Evolutionary conservation across 2,113 vertebrate species (phyloP).

Genomic region (Mus spicilegus): DNA sequence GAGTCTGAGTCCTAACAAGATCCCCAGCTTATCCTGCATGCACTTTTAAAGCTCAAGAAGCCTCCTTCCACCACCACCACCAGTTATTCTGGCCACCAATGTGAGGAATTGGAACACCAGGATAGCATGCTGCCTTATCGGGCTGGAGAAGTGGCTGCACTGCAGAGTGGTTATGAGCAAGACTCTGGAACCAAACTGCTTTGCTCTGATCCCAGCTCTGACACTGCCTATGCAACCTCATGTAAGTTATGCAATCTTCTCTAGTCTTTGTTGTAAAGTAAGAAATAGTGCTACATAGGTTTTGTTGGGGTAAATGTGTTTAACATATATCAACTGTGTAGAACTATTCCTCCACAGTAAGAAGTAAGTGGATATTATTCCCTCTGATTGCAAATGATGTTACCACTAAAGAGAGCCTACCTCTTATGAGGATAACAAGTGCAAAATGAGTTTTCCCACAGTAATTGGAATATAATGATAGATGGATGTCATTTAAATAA

Average conservation of each 20-base stretch:
- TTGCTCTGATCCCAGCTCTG: constrained; percentile 34
- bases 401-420: not conserved
- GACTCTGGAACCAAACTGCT: constrained; percentile 11
- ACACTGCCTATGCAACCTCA: not conserved
- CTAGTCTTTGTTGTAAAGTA: constrained; percentile 7
- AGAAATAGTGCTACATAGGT: not conserved
- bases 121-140: not conserved
- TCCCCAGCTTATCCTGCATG: not conserved
- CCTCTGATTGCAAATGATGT: not conserved
- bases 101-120: constrained; percentile 13
- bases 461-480: not conserved
- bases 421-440: not conserved
- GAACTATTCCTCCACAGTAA: constrained; percentile 11
- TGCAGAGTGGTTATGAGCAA: not conserved
- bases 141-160: constrained; percentile 2
- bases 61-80: not conserved
- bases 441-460: constrained; percentile 43
- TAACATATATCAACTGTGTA: constrained; percentile 41
- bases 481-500: constrained; percentile 41
- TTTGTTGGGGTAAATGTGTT: constrained; percentile 44
- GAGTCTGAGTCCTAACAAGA: constrained; percentile 37
- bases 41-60: constrained; percentile 40
- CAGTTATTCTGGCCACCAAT: not conserved
- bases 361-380: not conserved
- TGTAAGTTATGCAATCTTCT: constrained; percentile 34